These are phyloP conservation scores for Pollenia labialis DNA, from an alignment of 2,888 invertebrate genomes.

Conservation along the genomic window DNA sequence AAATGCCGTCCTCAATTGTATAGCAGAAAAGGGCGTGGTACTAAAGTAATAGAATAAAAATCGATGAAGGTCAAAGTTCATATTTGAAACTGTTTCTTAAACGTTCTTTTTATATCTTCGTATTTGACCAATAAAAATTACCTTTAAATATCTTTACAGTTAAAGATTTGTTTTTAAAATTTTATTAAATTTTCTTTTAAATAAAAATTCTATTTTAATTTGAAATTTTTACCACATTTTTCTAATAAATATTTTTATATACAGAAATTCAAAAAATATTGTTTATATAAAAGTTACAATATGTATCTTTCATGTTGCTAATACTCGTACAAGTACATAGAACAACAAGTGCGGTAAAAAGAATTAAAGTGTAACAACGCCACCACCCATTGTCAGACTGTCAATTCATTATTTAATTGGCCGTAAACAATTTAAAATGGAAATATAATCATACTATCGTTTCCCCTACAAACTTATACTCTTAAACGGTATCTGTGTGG, in stretches of 20 bases:
- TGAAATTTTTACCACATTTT: no score
- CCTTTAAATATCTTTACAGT: no score
- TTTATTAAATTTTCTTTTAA: no score
- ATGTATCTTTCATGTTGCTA: slow-evolving; percentile 10
- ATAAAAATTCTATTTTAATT: no score
- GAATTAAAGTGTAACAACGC: slow-evolving; percentile 31
- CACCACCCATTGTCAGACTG: slow-evolving; percentile 72
- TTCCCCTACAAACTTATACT: slow-evolving; percentile 29
- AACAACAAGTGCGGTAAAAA: slow-evolving; percentile 50
- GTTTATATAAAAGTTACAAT: slow-evolving; percentile 19
- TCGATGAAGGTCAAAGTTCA: no score
- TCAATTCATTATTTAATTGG: slow-evolving; percentile 83
- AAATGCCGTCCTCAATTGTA: no score
- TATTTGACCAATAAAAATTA: no score
- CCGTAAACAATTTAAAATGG: slow-evolving; percentile 84
- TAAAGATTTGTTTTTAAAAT: no score
- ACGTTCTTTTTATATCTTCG: no score
- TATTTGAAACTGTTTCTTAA: no score
- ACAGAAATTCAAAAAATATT: slow-evolving; percentile 8
- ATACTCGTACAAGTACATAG: background rate
- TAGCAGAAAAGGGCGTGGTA: no score
- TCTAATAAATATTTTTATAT: background rate
- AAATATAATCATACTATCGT: slow-evolving; percentile 82
- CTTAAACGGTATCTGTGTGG: slow-evolving; percentile 7
- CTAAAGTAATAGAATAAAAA: no score